Evolutionary conservation across 2,888 invertebrate genomes (phyloP).

Genomic region (Nomada fabriciana): DNA sequence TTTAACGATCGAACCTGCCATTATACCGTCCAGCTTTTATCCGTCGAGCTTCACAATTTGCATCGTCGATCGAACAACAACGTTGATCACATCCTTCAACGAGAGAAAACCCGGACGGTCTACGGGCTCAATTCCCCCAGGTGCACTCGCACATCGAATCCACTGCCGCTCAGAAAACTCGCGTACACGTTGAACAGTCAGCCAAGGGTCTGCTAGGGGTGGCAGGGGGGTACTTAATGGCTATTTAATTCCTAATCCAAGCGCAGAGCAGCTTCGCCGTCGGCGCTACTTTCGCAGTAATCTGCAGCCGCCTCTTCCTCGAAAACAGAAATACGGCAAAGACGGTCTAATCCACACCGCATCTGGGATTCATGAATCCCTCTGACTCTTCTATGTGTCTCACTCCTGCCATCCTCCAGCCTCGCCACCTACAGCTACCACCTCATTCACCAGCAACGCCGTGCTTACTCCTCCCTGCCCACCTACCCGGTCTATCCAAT

Average conservation of each 20-base stretch:
- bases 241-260: slow-evolving; percentile 76
- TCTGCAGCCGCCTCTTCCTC: slow-evolving; percentile 74
- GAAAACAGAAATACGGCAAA: slow-evolving; percentile 78
- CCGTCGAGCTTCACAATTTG: neutral
- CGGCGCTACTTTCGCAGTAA: slow-evolving; percentile 76
- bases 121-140: neutral
- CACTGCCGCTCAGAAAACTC: slow-evolving; percentile 27
- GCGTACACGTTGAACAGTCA: neutral
- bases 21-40: neutral
- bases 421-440: slow-evolving; percentile 43
- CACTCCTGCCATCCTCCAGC: slow-evolving; percentile 47
- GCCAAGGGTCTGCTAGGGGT: slow-evolving; percentile 15
- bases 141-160: slow-evolving; percentile 4
- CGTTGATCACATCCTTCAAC: neutral
- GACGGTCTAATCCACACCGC: slow-evolving; percentile 80
- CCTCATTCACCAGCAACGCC: slow-evolving; percentile 60
- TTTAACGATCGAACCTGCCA: too few relatives aligned
- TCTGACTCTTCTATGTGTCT: slow-evolving; percentile 67
- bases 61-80: slow-evolving; percentile 14
- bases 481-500: slow-evolving; percentile 65
- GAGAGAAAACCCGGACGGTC: neutral
- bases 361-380: slow-evolving; percentile 83
- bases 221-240: slow-evolving; percentile 69
- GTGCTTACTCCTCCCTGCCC: slow-evolving; percentile 60
- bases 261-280: slow-evolving; percentile 54